Evolutionary conservation across 1,140 invertebrate genomes (phyloP).

Genomic region (Drosophila micromelanica): DNA sequence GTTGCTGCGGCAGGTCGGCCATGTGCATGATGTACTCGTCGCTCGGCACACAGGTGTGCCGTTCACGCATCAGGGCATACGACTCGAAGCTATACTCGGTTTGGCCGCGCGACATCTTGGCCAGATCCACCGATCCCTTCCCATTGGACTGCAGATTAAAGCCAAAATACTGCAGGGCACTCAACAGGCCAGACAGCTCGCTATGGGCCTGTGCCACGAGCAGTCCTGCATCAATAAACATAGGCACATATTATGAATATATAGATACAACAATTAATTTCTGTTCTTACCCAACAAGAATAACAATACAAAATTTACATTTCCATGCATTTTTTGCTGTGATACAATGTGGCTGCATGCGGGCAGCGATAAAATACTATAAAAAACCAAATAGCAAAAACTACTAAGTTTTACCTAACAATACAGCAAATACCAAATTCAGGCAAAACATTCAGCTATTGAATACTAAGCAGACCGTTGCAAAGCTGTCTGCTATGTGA

Average conservation of each 20-base stretch:
- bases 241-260: not conserved
- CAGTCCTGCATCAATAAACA: slow-evolving; percentile 12
- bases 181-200: slow-evolving; percentile 55
- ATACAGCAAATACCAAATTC: slow-evolving; percentile 1
- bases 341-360: slow-evolving; percentile 10
- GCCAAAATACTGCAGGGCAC: slow-evolving; percentile 56
- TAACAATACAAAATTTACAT: slow-evolving; percentile 18
- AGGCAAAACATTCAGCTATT: not conserved
- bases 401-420: not conserved
- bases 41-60: slow-evolving; percentile 47
- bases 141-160: slow-evolving; percentile 33
- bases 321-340: slow-evolving; percentile 34
- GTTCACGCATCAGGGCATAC: slow-evolving; percentile 49
- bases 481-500: slow-evolving; percentile 28
- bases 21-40: slow-evolving; percentile 72
- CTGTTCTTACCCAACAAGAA: slow-evolving; percentile 28
- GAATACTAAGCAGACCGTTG: not conserved
- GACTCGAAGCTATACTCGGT: slow-evolving; percentile 59
- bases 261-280: not conserved
- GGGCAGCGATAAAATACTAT: not conserved
- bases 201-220: slow-evolving; percentile 4
- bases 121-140: slow-evolving; percentile 21
- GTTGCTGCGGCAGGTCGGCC: slow-evolving; percentile 35
- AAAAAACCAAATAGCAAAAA: not conserved
- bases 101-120: slow-evolving; percentile 50